Base-by-base conservation (phyloP, 2,113 vertebrate species). In the Nothobranchius kuhntae region DNA sequence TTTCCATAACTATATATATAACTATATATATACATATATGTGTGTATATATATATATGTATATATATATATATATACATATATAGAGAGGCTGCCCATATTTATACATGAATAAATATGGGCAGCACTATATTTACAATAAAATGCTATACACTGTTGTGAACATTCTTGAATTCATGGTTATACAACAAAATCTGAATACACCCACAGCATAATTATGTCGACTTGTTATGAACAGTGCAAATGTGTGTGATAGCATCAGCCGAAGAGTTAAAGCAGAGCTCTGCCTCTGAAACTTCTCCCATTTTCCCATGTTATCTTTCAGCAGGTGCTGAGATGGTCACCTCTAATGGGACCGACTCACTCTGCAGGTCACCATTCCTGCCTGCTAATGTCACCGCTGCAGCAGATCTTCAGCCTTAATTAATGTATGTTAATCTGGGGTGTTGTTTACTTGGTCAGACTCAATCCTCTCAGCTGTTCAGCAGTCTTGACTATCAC, bases 371-470 rank as follows among this genome's bases (percentile, higher is more conserved):
- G 68, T 75, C 66, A 57, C 62, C 9, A 17, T 15, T 65, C 66
- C 68, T 69, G 67, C 88, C 82, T 62, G 75, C 83, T 80, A 66
- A 55, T 58, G 80, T 91, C 89, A 71, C 82, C 46, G 7, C 83
- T 66, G 81, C 82, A 86, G 72, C 82, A 38, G 60, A 66, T 78
- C 86, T 60, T 89, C 87, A 81, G 68, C 80, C 72, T 66, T 61
- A 53, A 79, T 90, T 83, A 93, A 54, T 81, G 12, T 14, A 70
- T 50, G 15, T 64, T 93, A 91, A 94, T 91, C 89, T 75, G 81
- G 84, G 86, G 83, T 81, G 75, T 51, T 69, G 61, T 85, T 86
- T 85, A 61, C 76, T 71, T 67, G 59, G 75, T 73, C 86, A 66
- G 59, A 54, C 60, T 17, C 78, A 85, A 82, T 87, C 88, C 74